Conservation (phyloP, 2,797 vertebrate species). For the Chiroxiphia lanceolata region DNA sequence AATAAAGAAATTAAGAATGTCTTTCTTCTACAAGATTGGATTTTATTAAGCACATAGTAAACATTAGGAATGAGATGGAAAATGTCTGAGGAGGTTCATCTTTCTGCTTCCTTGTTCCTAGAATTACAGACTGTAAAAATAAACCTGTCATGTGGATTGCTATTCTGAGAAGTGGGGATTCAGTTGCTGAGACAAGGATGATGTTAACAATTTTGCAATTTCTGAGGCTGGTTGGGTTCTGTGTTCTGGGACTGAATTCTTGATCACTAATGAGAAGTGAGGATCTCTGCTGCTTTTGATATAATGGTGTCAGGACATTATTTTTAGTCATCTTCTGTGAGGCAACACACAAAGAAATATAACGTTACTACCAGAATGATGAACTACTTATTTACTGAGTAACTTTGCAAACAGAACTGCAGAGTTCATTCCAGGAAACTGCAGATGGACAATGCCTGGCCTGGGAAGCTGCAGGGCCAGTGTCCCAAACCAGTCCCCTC, state of each 20-base stretch:
- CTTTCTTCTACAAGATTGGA: not conserved
- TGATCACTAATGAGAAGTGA: slow-evolving; percentile 11
- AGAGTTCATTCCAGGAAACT: not conserved
- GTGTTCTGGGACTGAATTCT: not conserved
- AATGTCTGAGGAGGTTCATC: slow-evolving; percentile 44
- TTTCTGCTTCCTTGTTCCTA: slow-evolving; percentile 48
- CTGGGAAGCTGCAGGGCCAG: not conserved
- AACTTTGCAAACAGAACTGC: not conserved
- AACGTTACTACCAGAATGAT: not conserved
- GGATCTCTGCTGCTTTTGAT: slow-evolving; percentile 33
- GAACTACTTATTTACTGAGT: not conserved
- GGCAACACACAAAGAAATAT: not conserved
- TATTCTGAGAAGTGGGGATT: slow-evolving; percentile 53
- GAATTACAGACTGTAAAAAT: slow-evolving; percentile 67
- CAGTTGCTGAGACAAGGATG: slow-evolving; percentile 45
- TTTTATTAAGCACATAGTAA: slow-evolving; percentile 39
- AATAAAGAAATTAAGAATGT: not conserved
- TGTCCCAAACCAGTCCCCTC: not conserved
- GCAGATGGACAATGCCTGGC: not conserved
- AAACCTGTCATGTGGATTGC: slow-evolving; percentile 63
- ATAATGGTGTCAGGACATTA: slow-evolving; percentile 35
- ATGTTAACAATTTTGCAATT: slow-evolving; percentile 32
- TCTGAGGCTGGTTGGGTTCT: slow-evolving; percentile 17
- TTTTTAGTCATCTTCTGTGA: slow-evolving; percentile 31
- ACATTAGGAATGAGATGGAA: slow-evolving; percentile 23